These are phyloP conservation scores for Anneissia japonica DNA, from an alignment of 35 echinoderm and acorn worm genomes.

Conservation along the genomic window DNA sequence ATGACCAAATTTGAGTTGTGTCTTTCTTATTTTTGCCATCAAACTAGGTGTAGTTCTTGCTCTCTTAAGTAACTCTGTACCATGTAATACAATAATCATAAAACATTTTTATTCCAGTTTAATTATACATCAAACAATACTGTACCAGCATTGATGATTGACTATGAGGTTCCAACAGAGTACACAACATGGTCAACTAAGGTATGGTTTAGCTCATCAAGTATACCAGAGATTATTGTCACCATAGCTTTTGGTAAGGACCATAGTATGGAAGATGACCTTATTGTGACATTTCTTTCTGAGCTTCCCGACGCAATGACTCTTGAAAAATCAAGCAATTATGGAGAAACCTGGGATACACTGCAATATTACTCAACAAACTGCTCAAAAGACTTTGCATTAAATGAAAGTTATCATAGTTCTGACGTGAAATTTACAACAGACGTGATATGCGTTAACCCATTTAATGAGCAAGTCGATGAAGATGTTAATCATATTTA, in stretches of 20 bases:
- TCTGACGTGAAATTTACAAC: not conserved
- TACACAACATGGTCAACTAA: not conserved
- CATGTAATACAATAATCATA: too few species aligned
- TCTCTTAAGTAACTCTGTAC: too few species aligned
- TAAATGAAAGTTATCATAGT: not conserved
- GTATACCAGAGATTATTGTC: constrained; percentile 29
- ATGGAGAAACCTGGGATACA: constrained; percentile 42
- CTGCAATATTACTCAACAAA: constrained; percentile 60
- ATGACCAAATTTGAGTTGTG: too few species aligned
- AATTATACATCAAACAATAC: not conserved
- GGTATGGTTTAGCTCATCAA: not conserved
- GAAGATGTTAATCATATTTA: not conserved
- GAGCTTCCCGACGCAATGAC: constrained; percentile 24
- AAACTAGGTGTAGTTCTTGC: too few species aligned
- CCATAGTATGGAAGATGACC: constrained; percentile 23
- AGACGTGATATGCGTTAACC: not conserved
- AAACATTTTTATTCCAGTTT: too few species aligned
- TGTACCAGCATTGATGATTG: not conserved
- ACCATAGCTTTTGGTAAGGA: constrained; percentile 45
- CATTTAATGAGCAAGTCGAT: not conserved
- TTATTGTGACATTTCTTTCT: constrained; percentile 29
- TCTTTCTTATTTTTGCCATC: too few species aligned
- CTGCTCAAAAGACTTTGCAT: constrained; percentile 42
- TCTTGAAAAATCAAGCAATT: constrained; percentile 59
- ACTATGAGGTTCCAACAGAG: not conserved